Evolutionary conservation across 2,113 vertebrate genomes (phyloP).

Genomic region (Erpornis zantholeuca): DNA sequence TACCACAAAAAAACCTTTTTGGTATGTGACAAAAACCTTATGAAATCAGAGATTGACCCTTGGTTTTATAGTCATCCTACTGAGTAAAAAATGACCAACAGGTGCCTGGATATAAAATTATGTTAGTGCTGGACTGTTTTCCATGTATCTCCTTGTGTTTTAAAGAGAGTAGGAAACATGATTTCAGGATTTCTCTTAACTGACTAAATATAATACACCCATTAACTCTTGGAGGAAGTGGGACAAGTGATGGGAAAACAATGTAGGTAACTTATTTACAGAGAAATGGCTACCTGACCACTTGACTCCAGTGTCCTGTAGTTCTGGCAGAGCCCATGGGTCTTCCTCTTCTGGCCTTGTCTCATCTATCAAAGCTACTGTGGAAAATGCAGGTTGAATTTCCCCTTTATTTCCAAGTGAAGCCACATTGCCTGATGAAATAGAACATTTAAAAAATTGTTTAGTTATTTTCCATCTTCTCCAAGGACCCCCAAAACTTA

Average conservation of each 20-base stretch:
- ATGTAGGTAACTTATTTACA: not conserved
- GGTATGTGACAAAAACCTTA: not conserved
- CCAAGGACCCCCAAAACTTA: not conserved
- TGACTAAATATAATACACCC: not conserved
- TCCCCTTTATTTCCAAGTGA: constrained; percentile 49
- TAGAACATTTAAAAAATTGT: not conserved
- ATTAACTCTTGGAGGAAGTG: not conserved
- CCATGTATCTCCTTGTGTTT: not conserved
- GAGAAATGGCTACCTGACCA: constrained; percentile 87
- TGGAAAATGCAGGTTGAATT: constrained; percentile 79
- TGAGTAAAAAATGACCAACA: not conserved
- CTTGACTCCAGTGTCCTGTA: constrained; percentile 81
- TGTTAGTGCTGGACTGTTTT: not conserved
- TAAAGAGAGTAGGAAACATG: not conserved
- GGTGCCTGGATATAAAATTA: not conserved
- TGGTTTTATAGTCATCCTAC: not conserved
- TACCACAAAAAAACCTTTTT: not conserved
- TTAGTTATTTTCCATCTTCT: not conserved
- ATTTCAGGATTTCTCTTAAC: not conserved
- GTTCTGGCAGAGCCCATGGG: constrained; percentile 87
- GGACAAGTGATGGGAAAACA: not conserved
- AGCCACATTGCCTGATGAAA: constrained; percentile 35
- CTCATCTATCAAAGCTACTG: constrained; percentile 76
- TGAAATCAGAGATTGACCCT: not conserved
- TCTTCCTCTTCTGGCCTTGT: constrained; percentile 50